Evolutionary conservation across 2,888 invertebrate genomes (phyloP).

Genomic region (Nymphalis urticae): DNA sequence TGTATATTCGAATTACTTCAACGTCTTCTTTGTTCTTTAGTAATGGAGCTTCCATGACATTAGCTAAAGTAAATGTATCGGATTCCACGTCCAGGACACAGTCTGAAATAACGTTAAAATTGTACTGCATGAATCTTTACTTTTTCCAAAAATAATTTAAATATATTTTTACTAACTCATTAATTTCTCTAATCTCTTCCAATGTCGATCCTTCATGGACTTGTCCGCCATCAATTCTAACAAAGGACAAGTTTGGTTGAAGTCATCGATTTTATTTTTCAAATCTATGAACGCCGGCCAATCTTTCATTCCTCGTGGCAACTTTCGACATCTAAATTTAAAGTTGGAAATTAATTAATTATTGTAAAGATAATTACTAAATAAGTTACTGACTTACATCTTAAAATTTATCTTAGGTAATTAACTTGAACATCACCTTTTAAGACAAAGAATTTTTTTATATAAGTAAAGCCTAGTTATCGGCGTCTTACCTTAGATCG

Average conservation of each 20-base stretch:
- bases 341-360: background rate
- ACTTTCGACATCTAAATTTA: slow-evolving; percentile 85
- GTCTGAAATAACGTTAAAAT: slow-evolving; percentile 47
- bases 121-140: background rate
- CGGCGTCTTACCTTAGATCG: slow-evolving; percentile 83
- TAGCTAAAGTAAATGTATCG: slow-evolving; percentile 88
- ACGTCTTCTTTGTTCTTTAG: slow-evolving; percentile 92
- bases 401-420: no score
- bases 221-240: slow-evolving; percentile 94
- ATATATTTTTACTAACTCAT: slow-evolving; percentile 55
- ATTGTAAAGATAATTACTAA: no score
- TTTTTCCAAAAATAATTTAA: background rate
- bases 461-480: background rate
- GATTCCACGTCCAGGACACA: slow-evolving; percentile 90
- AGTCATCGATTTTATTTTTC: slow-evolving; percentile 94
- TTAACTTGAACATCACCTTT: background rate
- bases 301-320: slow-evolving; percentile 92
- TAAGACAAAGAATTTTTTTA: background rate
- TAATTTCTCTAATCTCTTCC: slow-evolving; percentile 82
- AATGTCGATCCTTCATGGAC: slow-evolving; percentile 91
- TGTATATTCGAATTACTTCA: slow-evolving; percentile 79
- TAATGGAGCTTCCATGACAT: slow-evolving; percentile 92
- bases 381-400: no score
- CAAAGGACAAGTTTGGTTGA: slow-evolving; percentile 92
- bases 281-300: slow-evolving; percentile 94